Base-by-base conservation (phyloP, 1,140 invertebrate genomes). In the Camponotus vicinus region DNA sequence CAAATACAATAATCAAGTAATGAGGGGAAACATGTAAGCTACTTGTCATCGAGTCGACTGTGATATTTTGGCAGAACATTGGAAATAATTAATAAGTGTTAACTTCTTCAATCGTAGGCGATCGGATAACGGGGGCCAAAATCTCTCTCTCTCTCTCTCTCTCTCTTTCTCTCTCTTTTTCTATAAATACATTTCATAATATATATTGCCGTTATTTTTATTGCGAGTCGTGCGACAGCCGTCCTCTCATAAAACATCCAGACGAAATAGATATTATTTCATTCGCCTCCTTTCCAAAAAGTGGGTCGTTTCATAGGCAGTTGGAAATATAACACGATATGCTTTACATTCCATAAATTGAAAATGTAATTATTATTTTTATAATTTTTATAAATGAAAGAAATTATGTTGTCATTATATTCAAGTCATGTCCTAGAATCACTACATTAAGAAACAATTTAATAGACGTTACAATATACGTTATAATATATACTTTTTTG, bases 21-120 rank as follows among this genome's bases (percentile, higher is more conserved):
- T 27, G 13, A 55, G 9, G n/a, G 3, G 45, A 67, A 61, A 67
- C n/a, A 76, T 45, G 34, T 21, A n/a, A 49, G 13, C 49, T 55
- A 2, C 63, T 85, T 71, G 15, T 88, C 85, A 78, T 70, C 21
- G 21, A 84, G 42, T 52, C 78, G 4, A 7, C 0, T 40, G 49
- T 90, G 88, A 90, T 91, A 18, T 66, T 80, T 66, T 49, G 63
- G 42, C 82, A 75, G 59, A 63, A 69, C 59, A 90, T 91, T 87
- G 67, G 27, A 88, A 90, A 93, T 92, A 93, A 93, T 93, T 92
- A 93, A 94, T 93, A 91, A 89, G 87, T 78, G 71, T 89, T 85
- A 79, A 88, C 70, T 88, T 52, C 3, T 52, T 52, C 86, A 92
- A 93, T 93, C 88, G 86, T 79, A 88, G 88, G 76, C 83, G 84